phyloP scores from a whole-genome alignment of 1,140 invertebrate genomes.

The Gonatopus flavifemur region DNA sequence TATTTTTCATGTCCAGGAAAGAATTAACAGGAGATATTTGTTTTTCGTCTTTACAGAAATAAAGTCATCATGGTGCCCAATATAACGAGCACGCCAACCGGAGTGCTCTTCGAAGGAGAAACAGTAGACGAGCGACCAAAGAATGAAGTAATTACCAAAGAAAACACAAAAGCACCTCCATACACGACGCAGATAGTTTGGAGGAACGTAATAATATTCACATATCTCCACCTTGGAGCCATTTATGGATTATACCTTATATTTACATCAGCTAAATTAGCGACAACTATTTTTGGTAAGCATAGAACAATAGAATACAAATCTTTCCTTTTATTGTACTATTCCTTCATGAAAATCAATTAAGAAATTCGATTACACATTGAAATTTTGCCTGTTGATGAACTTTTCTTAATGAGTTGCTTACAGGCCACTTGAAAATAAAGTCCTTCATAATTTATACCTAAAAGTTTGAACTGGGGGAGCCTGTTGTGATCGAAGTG shows the following conservation, averaged over 20 bases:
- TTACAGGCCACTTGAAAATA: no score
- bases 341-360: neutral
- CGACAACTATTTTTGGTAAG: slow-evolving; percentile 79
- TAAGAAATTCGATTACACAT: neutral
- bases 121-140: slow-evolving; percentile 49
- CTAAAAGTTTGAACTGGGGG: no score
- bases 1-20: no score
- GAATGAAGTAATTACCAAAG: slow-evolving; percentile 52
- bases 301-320: slow-evolving; percentile 26
- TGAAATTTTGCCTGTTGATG: neutral
- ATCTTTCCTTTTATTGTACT: neutral
- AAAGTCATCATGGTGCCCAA: slow-evolving; percentile 63
- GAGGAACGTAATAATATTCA: slow-evolving; percentile 88
- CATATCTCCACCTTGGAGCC: slow-evolving; percentile 81
- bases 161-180: slow-evolving; percentile 55
- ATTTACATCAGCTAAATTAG: slow-evolving; percentile 76
- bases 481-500: no score
- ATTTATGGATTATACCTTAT: slow-evolving; percentile 83
- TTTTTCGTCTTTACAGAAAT: slow-evolving; percentile 13
- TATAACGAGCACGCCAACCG: slow-evolving; percentile 61
- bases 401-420: no score
- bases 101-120: slow-evolving; percentile 68
- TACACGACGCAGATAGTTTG: slow-evolving; percentile 75
- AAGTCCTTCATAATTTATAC: no score
- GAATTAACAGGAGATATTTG: neutral